Evolutionary conservation across 2,888 invertebrate genomes (phyloP), one percentile per base, ranked within the genome.

Genomic region (Synanthedon formicaeformis): DNA sequence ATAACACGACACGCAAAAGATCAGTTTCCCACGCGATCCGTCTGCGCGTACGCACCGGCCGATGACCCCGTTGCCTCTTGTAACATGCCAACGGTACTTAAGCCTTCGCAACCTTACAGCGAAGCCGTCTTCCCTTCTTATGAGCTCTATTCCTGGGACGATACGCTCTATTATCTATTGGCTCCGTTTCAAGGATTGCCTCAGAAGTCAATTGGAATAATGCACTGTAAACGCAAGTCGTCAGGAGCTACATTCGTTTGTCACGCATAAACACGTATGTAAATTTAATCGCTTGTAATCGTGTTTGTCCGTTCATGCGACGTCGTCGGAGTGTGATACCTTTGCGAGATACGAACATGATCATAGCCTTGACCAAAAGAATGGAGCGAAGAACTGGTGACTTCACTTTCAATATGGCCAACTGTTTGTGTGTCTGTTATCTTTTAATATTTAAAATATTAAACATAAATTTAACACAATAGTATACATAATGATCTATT

Each of bases 11-110:
- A 34, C 34, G 34, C 34, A 34, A 64, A 74, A 75, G 69, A 75
- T 70, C 71, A 70, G 62, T 66, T 73, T 75, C 75, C 71, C 73
- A 76, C 75, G 75, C 58, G 59, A 51, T 45, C 53, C 56, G 49
- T 56, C 52, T 61, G 73, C 73, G 73, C 69, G 64, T 65, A 71
- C 75, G 73, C 78, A 68, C 61, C 63, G 77, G 71, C 73, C 76
- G 66, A 64, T 55, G 69, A 70, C 69, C 74, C 56, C 62, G 62
- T 16, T 14, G 65, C 67, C 67, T 66, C 65, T 65, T 49, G 69
- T 75, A 72, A 71, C 73, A 73, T 71, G 71, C 68, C 74, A 77
- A 76, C 76, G 76, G 77, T 69, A 75, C 66, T 60, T 60, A 57
- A 68, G 68, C 71, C 74, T 75, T 70, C 72, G 71, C 65, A 70